Conservation (phyloP, 2,888 invertebrate species). For the Cosmopolites sordidus region DNA sequence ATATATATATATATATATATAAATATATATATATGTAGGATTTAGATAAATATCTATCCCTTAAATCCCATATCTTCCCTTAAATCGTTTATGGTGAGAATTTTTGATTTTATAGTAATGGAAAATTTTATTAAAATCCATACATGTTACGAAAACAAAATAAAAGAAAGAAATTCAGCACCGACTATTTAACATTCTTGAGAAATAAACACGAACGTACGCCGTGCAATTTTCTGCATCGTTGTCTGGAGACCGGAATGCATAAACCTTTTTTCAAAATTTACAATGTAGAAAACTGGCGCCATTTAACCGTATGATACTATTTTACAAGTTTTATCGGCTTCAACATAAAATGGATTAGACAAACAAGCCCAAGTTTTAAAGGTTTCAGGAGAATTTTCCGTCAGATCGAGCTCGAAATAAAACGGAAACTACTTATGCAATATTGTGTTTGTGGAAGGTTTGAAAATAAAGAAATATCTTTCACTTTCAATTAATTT, state of each 20-base stretch:
- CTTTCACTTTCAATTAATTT: too few relatives aligned
- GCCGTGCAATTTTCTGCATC: neutral
- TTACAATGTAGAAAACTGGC: constrained; percentile 10
- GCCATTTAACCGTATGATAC: constrained; percentile 9
- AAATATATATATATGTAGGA: too few relatives aligned
- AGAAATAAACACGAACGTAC: neutral
- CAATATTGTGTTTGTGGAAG: too few relatives aligned
- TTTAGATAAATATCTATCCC: too few relatives aligned
- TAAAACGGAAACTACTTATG: neutral
- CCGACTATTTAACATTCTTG: neutral
- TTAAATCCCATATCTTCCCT: too few relatives aligned
- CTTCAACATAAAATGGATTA: constrained; percentile 15
- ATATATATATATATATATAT: too few relatives aligned
- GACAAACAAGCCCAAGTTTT: constrained; percentile 17
- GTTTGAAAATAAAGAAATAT: too few relatives aligned
- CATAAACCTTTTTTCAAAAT: constrained; percentile 3
- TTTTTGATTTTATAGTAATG: too few relatives aligned
- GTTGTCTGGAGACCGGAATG: neutral
- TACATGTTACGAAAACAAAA: too few relatives aligned
- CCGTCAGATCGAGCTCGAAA: constrained; percentile 1
- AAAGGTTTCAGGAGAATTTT: constrained; percentile 7
- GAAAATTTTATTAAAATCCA: too few relatives aligned
- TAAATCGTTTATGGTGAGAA: too few relatives aligned
- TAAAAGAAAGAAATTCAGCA: too few relatives aligned
- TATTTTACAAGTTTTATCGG: constrained; percentile 14